Conservation (phyloP, 2,888 invertebrate genomes). For the Petrophora chlorosata region DNA sequence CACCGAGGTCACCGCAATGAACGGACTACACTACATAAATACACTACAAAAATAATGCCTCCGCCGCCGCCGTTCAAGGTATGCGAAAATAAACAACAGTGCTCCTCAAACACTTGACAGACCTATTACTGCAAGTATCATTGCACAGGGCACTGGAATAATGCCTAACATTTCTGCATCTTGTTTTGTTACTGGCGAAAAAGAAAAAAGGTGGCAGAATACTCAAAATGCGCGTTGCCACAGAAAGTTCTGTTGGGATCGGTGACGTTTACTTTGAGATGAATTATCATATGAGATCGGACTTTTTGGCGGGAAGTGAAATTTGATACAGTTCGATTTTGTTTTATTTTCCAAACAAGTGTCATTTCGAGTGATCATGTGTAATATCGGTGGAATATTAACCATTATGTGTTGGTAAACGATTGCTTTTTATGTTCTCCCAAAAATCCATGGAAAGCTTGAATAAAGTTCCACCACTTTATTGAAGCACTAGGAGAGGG, state of each 20-base stretch:
- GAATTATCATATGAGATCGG: too few species aligned
- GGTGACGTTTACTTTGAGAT: background rate
- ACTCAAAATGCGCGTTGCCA: background rate
- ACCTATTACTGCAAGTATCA: slow-evolving; percentile 26
- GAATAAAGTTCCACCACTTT: too few species aligned
- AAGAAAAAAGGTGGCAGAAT: background rate
- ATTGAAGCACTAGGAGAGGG: too few species aligned
- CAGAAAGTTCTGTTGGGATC: slow-evolving; percentile 1
- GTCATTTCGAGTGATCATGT: too few species aligned
- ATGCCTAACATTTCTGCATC: slow-evolving; percentile 18
- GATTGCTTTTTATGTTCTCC: too few species aligned
- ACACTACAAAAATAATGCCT: slow-evolving; percentile 10
- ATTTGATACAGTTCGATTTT: too few species aligned
- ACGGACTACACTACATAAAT: background rate
- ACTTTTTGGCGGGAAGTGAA: too few species aligned
- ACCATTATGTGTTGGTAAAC: too few species aligned
- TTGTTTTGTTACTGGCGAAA: slow-evolving; percentile 10
- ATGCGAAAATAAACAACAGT: slow-evolving; percentile 23
- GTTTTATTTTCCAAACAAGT: too few species aligned
- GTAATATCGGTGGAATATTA: too few species aligned
- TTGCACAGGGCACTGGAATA: slow-evolving; percentile 9
- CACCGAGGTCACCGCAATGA: slow-evolving; percentile 9
- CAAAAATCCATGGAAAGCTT: too few species aligned
- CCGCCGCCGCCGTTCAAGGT: slow-evolving; percentile 9
- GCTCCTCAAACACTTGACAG: slow-evolving; percentile 29